Conservation (phyloP, 1,140 invertebrate species). For the Dendrolimus punctatus region DNA sequence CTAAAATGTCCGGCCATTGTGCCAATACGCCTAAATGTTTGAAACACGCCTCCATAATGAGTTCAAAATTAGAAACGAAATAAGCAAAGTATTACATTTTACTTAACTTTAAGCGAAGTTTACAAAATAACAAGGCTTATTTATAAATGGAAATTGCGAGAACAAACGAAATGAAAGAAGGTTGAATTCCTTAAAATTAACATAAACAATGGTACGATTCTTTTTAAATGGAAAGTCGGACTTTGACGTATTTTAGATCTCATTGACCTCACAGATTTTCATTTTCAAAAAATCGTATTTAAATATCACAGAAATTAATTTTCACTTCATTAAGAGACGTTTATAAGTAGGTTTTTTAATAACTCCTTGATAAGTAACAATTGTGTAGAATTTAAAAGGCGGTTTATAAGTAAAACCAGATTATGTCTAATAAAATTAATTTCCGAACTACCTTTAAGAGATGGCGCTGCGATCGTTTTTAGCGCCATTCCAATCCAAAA, state of each 20-base stretch:
- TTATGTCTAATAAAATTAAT: too few species aligned
- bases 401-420: too few species aligned
- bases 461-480: too few species aligned
- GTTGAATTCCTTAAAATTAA: slow-evolving; percentile 3
- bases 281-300: too few species aligned
- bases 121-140: slow-evolving; percentile 9
- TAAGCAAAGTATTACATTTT: slow-evolving; percentile 9
- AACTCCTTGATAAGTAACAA: too few species aligned
- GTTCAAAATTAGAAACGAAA: slow-evolving; percentile 6
- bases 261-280: too few species aligned
- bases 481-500: too few species aligned
- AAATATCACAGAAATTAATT: too few species aligned
- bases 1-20: background rate
- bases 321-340: too few species aligned
- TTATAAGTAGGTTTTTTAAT: too few species aligned
- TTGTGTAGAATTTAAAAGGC: too few species aligned
- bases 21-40: background rate
- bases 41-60: background rate
- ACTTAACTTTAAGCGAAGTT: slow-evolving; percentile 8
- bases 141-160: slow-evolving; percentile 9
- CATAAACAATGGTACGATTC: slow-evolving; percentile 1
- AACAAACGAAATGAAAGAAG: slow-evolving; percentile 4
- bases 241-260: background rate
- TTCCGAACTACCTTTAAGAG: too few species aligned
- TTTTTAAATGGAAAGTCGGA: background rate